Percentiles rank a stretch among this genome's conserved stretches.
These are phyloP conservation scores for Drosophila putrida DNA, from an alignment of 2,888 invertebrate species.

Conservation along the genomic window DNA sequence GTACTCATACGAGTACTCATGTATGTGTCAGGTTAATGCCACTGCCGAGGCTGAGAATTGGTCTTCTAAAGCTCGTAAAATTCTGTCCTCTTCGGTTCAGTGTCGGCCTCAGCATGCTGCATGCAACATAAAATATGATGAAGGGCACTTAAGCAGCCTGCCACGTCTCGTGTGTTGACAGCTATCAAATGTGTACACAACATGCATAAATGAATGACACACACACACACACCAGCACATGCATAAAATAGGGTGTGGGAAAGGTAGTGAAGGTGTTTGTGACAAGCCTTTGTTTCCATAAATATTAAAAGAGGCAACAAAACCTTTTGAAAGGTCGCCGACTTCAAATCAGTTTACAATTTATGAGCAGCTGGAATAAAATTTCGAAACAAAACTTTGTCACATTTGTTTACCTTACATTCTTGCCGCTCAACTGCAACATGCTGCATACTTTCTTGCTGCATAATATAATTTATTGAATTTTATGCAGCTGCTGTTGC, in stretches of 20 bases:
- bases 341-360: constrained; percentile 51
- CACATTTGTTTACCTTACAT: constrained; percentile 57
- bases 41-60: constrained; percentile 58
- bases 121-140: constrained; percentile 77
- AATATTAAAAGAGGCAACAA: constrained; percentile 68
- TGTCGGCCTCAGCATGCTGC: constrained; percentile 31
- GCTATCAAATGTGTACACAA: constrained; percentile 74
- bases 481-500: constrained; percentile 44
- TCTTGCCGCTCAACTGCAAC: constrained; percentile 4
- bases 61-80: constrained; percentile 70
- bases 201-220: constrained; percentile 73
- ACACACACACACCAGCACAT: constrained; percentile 29
- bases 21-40: constrained; percentile 55
- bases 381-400: constrained; percentile 39
- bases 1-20: constrained; percentile 20
- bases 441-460: constrained; percentile 15
- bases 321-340: constrained; percentile 42
- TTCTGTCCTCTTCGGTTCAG: constrained; percentile 13
- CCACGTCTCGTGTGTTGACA: constrained; percentile 61
- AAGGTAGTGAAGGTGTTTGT: constrained; percentile 14
- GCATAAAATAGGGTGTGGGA: constrained; percentile 5
- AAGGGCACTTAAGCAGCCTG: constrained; percentile 70
- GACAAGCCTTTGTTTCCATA: constrained; percentile 69
- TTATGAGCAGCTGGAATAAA: constrained; percentile 46
- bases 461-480: constrained; percentile 54